Base-by-base conservation (phyloP, 2,888 invertebrate species). In the Amphimallon solstitiale region DNA sequence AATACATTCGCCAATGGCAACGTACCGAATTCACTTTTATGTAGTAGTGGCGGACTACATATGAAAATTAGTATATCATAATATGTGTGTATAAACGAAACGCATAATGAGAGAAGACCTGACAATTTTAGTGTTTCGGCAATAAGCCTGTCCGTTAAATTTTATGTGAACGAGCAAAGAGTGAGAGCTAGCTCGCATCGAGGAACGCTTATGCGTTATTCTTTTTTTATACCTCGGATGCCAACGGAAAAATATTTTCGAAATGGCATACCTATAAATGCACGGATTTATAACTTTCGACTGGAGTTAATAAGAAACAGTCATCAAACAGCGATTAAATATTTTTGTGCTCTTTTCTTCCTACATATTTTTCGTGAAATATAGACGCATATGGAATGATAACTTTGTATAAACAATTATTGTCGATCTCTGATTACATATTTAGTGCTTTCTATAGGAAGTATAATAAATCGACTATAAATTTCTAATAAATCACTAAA, bases 261-360 rank as follows among this genome's bases (percentile, higher is more conserved):
- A 19, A 45, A 45, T 15, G 9, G 45, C 6, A 19, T 19, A 14
- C 29, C 6, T n/a, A 38, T 19, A 38, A 19, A 19, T 4, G 34
- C 12, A 38, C 9, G 5, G 12, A 19, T 54, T 54, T 54, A 54
- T 38, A 14, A 21, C 38, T 38, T 54, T 54, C 38, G 54, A 54
- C 54, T 54, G 10, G 19, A 19, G 45, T 17, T 54, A 54, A 54
- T 54, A 54, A 54, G 54, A 37, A 54, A 54, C 19, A 17, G 21
- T 38, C 46, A 61, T 61, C 46, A 48, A 61, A 48, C 17, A 56
- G 38, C 61, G 21, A n/a, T 62, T 49, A n/a, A n/a, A n/a, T n/a
- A n/a, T n/a, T n/a, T n/a, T n/a, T n/a, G n/a, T n/a, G n/a, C n/a
- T n/a, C n/a, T n/a, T n/a, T n/a, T n/a, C n/a, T n/a, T n/a, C n/a